Conservation (phyloP, 1,140 invertebrate genomes). For the Galendromus occidentalis region DNA sequence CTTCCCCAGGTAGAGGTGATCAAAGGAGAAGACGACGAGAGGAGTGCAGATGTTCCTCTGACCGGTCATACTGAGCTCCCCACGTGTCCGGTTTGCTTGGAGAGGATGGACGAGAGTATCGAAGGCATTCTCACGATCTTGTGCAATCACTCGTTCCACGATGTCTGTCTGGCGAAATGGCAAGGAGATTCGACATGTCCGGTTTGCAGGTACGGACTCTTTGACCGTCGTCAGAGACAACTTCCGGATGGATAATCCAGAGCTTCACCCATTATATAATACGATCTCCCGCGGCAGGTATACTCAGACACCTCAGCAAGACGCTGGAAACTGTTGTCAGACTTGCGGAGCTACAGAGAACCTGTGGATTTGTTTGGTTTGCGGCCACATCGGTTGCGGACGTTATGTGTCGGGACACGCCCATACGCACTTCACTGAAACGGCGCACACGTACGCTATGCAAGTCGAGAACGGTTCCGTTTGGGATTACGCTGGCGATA, state of each 20-base stretch:
- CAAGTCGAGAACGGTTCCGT: constrained; percentile 76
- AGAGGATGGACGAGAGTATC: constrained; percentile 83
- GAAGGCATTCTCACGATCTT: constrained; percentile 91
- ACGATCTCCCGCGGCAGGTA: too few relatives aligned
- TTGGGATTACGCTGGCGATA: constrained; percentile 95
- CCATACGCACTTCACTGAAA: constrained; percentile 68
- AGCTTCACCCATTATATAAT: too few relatives aligned
- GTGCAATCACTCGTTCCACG: constrained; percentile 96
- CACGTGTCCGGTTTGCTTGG: constrained; percentile 89
- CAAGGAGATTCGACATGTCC: constrained; percentile 51
- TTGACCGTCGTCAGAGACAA: too few relatives aligned
- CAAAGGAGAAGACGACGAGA: too few relatives aligned
- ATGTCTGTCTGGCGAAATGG: constrained; percentile 83
- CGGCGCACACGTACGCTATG: constrained; percentile 90
- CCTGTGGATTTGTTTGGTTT: constrained; percentile 96
- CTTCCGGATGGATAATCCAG: too few relatives aligned
- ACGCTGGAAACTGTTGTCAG: constrained; percentile 1
- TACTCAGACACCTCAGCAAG: background rate
- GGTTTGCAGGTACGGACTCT: constrained; percentile 25
- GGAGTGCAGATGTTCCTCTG: constrained; percentile 25
- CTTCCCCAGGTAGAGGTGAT: constrained; percentile 40
- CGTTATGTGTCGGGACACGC: constrained; percentile 52
- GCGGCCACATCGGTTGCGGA: constrained; percentile 92
- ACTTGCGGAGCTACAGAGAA: constrained; percentile 36
- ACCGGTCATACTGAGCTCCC: constrained; percentile 71